Conservation (phyloP, 2,888 invertebrate genomes). For the Lycaena phlaeas region DNA sequence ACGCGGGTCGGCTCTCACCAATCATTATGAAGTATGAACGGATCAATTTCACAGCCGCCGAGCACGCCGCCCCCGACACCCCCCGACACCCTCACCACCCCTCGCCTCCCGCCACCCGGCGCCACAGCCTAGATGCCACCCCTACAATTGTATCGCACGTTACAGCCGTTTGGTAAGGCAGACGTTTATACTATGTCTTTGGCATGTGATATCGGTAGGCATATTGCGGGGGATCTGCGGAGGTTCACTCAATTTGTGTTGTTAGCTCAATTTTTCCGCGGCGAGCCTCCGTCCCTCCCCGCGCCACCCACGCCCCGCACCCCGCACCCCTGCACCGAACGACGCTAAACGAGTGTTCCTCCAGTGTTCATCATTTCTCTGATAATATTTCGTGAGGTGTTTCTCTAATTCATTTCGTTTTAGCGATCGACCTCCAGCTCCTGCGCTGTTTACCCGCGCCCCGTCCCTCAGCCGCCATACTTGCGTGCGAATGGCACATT, state of each 20-base stretch:
- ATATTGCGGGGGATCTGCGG: conserved; percentile 13
- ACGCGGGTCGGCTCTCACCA: conserved; percentile 32
- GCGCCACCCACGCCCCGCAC: not conserved
- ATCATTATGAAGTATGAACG: conserved; percentile 51
- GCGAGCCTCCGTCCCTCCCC: conserved; percentile 26
- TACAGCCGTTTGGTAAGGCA: not conserved
- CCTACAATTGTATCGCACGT: not conserved
- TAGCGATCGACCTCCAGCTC: too few relatives aligned
- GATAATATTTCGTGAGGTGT: too few relatives aligned
- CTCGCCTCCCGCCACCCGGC: conserved; percentile 2
- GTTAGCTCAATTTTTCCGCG: conserved; percentile 63
- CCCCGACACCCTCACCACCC: conserved; percentile 11
- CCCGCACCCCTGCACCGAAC: conserved; percentile 46
- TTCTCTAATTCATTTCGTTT: too few relatives aligned
- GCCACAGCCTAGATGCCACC: conserved; percentile 15
- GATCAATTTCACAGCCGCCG: conserved; percentile 48
- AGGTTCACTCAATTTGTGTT: conserved; percentile 59
- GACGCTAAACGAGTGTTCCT: conserved; percentile 45
- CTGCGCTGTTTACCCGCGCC: too few relatives aligned
- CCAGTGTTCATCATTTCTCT: too few relatives aligned
- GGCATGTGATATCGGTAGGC: conserved; percentile 2
- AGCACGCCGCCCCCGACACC: conserved; percentile 23
- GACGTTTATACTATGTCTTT: conserved; percentile 10
- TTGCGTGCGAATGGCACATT: too few relatives aligned
- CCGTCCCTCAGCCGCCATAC: too few relatives aligned